Base-by-base conservation (phyloP, 2,797 vertebrate species). In the Epinephelus awoara region DNA sequence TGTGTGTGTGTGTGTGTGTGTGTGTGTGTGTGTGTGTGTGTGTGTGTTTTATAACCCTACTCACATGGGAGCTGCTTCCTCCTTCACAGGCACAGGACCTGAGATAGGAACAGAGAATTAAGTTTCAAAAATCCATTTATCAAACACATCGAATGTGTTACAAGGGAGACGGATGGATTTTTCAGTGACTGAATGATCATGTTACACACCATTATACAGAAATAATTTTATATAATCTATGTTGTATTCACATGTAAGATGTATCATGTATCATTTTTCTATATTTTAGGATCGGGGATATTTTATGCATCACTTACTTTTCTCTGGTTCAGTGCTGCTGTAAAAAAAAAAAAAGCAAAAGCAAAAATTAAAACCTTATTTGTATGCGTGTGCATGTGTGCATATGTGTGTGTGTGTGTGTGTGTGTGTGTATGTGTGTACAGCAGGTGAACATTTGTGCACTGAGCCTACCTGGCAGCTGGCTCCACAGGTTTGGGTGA, bases 221-320 rank as follows among this genome's bases (percentile, higher is more conserved):
- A 1, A 57, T 56, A 5, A 25, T 10, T 38, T 42, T 71, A 14
- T 27, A 27, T 29, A 5, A 38, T 27, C 19, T 27, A 13, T 8
- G 1, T 3, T 67, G 2, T 11, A 5, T 74, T 74, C 64, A 7
- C 15, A 38, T 13, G 7, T 10, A 56, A 10, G 0, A 58, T 2
- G 23, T 14, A 4, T n/a, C n/a, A n/a, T 34, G 6, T 51, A 12
- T 0, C 1, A 7, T 50, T 56, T 44, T 64, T 49, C 15, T 49
- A 4, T 23, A 51, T 23, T 75, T 67, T n/a, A 19, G 4, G 8
- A 42, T 49, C 0, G 0, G 1, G 2, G 9, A 42, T 74, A 7
- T 54, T 40, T 59, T n/a, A 23, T 5, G 3, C 1, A 19, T 78
- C 2, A 89, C 92, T 92, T 83, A 95, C 94, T 78, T 27, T 61